Conservation (phyloP, 2,797 vertebrate genomes). For the Pteronotus mesoamericanus region DNA sequence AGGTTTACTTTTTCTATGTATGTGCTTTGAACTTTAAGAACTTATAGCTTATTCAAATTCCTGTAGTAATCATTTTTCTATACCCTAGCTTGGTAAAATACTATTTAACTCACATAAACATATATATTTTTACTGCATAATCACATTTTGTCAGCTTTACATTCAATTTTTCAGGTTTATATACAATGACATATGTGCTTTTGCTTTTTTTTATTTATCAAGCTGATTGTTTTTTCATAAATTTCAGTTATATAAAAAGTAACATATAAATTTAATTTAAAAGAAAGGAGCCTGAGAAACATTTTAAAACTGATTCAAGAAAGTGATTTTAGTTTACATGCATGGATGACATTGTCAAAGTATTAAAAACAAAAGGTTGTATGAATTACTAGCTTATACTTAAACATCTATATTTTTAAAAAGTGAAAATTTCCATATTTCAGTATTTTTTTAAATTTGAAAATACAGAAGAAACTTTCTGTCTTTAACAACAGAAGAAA, state of each 20-base stretch:
- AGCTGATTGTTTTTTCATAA: neutral
- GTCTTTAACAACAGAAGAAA: neutral
- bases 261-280: neutral
- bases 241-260: neutral
- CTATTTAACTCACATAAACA: neutral
- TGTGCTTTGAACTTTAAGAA: neutral
- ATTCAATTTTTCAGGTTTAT: conserved; percentile 28
- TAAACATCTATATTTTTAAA: neutral
- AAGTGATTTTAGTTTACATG: neutral
- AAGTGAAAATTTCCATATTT: neutral
- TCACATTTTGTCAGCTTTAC: neutral
- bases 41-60: neutral
- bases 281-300: neutral
- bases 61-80: neutral
- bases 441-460: neutral
- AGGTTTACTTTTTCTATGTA: neutral
- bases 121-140: neutral
- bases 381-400: neutral
- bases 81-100: neutral
- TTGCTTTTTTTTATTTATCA: conserved; percentile 39
- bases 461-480: neutral
- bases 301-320: neutral
- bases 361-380: neutral
- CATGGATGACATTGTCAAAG: neutral
- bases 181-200: neutral